Conservation (phyloP, 1,140 invertebrate species). For the Lucilia sericata region DNA sequence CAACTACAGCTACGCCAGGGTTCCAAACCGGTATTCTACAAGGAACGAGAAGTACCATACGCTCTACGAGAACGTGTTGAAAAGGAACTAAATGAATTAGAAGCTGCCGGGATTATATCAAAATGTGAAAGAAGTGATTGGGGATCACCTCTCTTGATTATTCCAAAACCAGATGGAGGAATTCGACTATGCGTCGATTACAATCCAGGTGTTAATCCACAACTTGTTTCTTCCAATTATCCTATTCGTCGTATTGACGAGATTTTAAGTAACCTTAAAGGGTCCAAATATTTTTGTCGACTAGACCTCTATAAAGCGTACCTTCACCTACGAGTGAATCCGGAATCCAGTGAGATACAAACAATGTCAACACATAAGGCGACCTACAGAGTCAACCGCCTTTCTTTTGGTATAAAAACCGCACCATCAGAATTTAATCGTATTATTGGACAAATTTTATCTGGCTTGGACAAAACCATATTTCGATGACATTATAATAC, state of each 20-base stretch:
- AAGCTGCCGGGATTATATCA: too few relatives aligned
- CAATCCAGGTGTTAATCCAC: background rate
- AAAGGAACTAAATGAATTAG: too few relatives aligned
- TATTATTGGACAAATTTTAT: too few relatives aligned
- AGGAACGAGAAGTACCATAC: background rate
- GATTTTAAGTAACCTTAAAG: background rate
- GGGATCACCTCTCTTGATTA: too few relatives aligned
- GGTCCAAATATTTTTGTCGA: background rate
- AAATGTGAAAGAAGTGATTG: too few relatives aligned
- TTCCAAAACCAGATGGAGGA: too few relatives aligned
- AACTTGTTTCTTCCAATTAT: constrained; percentile 19
- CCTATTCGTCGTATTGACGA: background rate
- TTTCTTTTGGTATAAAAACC: constrained; percentile 3
- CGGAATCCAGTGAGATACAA: background rate
- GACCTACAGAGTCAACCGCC: background rate
- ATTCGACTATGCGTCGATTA: constrained; percentile 18
- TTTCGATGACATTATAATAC: too few relatives aligned
- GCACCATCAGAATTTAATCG: too few relatives aligned
- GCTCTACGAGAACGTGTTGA: constrained; percentile 6
- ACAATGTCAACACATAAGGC: background rate
- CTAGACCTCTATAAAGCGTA: background rate
- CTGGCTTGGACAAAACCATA: too few relatives aligned
- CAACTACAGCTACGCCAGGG: background rate
- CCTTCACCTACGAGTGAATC: background rate
- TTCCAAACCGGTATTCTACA: background rate